Conservation (phyloP, 2,797 vertebrate species). For the Etheostoma nigrum region DNA sequence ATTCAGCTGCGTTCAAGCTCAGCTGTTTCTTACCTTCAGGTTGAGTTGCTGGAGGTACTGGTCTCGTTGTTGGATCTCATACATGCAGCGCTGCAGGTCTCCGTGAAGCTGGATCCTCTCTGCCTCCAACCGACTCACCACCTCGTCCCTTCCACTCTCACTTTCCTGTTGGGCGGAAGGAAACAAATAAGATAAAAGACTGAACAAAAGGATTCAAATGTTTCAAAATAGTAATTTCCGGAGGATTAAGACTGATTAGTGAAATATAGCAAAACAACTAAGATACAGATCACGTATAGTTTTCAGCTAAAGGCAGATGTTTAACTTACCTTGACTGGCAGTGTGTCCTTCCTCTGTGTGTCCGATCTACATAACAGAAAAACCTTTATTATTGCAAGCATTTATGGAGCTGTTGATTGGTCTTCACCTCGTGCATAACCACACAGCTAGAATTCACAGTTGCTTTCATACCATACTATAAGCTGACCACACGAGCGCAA, state of each 20-base stretch:
- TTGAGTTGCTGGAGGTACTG: conserved; percentile 86
- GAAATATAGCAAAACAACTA: neutral
- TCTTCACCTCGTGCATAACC: too few relatives aligned
- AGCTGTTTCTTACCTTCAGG: conserved; percentile 78
- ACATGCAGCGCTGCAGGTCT: conserved; percentile 87
- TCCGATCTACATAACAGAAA: conserved; percentile 77
- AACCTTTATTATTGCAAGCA: neutral
- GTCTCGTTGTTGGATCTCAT: conserved; percentile 90
- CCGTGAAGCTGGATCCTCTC: conserved; percentile 83
- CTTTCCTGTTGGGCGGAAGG: conserved; percentile 65
- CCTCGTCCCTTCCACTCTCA: conserved; percentile 62
- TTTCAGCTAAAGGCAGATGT: neutral
- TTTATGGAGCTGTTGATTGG: too few relatives aligned
- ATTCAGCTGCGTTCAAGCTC: neutral
- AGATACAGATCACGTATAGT: neutral
- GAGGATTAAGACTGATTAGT: neutral
- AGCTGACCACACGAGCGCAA: neutral
- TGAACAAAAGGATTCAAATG: neutral
- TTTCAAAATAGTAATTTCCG: too few relatives aligned
- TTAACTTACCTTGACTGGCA: conserved; percentile 75
- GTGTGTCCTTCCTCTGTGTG: conserved; percentile 57
- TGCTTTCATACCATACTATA: neutral
- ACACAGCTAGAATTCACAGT: neutral
- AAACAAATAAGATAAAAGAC: neutral
- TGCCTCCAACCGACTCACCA: conserved; percentile 65